phyloP scores from a whole-genome alignment of 1,140 invertebrate genomes.

The Aphis gossypii region DNA sequence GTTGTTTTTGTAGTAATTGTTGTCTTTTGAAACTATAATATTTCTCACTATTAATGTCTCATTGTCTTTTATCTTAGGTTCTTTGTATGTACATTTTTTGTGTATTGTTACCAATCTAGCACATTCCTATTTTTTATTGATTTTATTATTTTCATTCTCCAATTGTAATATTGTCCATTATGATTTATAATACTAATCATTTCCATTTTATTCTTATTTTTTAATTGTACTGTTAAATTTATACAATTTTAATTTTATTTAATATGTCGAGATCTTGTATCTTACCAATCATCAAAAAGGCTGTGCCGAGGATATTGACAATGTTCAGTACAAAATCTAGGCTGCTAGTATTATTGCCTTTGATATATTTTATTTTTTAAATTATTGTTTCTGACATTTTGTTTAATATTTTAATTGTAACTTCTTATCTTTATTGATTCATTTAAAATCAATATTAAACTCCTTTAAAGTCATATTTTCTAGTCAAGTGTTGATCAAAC shows the following conservation, averaged over 20 bases:
- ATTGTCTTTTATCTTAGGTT: slow-evolving; percentile 23
- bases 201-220: slow-evolving; percentile 48
- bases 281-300: slow-evolving; percentile 55
- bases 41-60: neutral
- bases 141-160: slow-evolving; percentile 24
- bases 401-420: neutral
- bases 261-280: slow-evolving; percentile 39
- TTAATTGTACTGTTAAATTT: neutral
- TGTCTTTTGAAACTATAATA: neutral
- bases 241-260: slow-evolving; percentile 49
- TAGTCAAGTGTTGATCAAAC: slow-evolving; percentile 56
- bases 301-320: slow-evolving; percentile 47
- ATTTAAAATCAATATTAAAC: slow-evolving; percentile 33
- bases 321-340: slow-evolving; percentile 51
- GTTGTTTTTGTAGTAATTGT: neutral
- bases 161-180: neutral
- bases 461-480: slow-evolving; percentile 26
- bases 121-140: slow-evolving; percentile 53
- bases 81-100: neutral
- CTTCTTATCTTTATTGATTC: neutral
- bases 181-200: slow-evolving; percentile 7
- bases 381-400: neutral
- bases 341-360: neutral
- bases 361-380: neutral
- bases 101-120: slow-evolving; percentile 40